phyloP scores from a whole-genome alignment of 1,140 invertebrate species.

The Drosophila biarmipes region DNA sequence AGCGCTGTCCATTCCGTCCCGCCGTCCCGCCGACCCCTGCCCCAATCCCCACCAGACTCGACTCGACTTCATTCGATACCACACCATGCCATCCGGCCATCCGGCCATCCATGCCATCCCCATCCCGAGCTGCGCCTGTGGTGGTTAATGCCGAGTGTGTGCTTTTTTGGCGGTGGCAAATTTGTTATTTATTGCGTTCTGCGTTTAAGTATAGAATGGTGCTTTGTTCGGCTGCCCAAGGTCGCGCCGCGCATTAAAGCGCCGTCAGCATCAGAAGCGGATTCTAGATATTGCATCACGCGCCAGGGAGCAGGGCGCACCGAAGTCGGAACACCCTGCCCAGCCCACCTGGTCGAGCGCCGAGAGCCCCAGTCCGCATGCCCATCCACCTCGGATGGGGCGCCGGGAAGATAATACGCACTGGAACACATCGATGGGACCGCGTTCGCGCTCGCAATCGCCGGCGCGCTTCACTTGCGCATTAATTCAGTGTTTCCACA shows the following conservation, averaged over 20 bases:
- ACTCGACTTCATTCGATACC: neutral
- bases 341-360: neutral
- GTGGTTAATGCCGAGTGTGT: slow-evolving; percentile 7
- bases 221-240: slow-evolving; percentile 70
- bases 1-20: neutral
- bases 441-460: slow-evolving; percentile 22
- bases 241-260: slow-evolving; percentile 55
- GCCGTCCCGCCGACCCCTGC: neutral
- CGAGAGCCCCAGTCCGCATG: neutral
- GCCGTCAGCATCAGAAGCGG: slow-evolving; percentile 32
- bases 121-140: neutral
- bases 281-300: slow-evolving; percentile 77
- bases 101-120: no score
- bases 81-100: no score
- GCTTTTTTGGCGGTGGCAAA: slow-evolving; percentile 39
- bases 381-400: neutral
- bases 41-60: neutral
- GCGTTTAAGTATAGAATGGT: slow-evolving; percentile 56
- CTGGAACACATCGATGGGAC: slow-evolving; percentile 18
- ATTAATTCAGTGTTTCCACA: slow-evolving; percentile 24
- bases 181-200: slow-evolving; percentile 63
- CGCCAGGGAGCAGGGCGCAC: slow-evolving; percentile 3
- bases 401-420: slow-evolving; percentile 36
- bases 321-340: slow-evolving; percentile 4
- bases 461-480: slow-evolving; percentile 10